phyloP scores from a whole-genome alignment of 2,113 vertebrate genomes.

The Anoura caudifer region DNA sequence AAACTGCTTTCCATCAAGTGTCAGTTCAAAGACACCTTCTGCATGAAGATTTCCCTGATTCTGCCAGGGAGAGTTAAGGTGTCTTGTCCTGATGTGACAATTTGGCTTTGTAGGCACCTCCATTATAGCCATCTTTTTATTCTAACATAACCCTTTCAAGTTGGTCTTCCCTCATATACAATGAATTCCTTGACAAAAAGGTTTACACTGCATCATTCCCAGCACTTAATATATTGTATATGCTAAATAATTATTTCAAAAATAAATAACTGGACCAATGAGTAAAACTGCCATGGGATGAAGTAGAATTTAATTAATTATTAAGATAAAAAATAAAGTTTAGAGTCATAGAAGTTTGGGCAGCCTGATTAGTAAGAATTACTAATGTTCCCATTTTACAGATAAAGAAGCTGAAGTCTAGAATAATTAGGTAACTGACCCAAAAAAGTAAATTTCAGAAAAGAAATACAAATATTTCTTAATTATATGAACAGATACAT shows the following conservation, averaged over 20 bases:
- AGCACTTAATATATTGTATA: not conserved
- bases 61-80: not conserved
- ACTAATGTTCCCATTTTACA: not conserved
- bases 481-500: not conserved
- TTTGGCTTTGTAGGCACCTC: not conserved
- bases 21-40: not conserved
- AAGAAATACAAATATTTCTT: not conserved
- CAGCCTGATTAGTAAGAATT: not conserved
- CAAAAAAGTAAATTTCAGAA: constrained; percentile 12
- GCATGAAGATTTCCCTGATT: not conserved
- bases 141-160: not conserved
- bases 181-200: not conserved
- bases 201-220: not conserved
- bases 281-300: not conserved
- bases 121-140: not conserved
- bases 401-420: not conserved
- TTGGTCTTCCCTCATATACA: not conserved
- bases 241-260: not conserved
- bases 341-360: not conserved
- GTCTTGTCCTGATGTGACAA: not conserved
- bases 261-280: not conserved
- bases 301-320: not conserved
- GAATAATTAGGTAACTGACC: not conserved
- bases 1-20: not conserved
- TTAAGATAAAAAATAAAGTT: not conserved